Evolutionary conservation across 2,888 invertebrate species (phyloP), one percentile per base, ranked within the genome.

Genomic region (Hirtodrosophila duncani): DNA sequence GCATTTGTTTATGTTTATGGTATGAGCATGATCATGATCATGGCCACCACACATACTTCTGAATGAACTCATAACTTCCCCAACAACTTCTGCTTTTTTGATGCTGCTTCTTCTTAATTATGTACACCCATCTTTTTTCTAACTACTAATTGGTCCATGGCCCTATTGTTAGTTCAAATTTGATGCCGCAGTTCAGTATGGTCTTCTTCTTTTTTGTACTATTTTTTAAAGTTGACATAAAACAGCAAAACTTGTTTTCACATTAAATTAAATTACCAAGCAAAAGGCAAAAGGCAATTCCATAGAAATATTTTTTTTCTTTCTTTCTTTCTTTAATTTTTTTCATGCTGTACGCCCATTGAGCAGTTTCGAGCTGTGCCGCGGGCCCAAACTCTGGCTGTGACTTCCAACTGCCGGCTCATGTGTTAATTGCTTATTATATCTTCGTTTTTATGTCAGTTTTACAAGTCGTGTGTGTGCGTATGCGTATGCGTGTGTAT

Each of bases 381-480:
- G 21, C n/a, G 9, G n/a, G 10, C 10, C 1, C 9, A 33, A 17
- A 7, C 16, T 3, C 17, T 23, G 5, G 24, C 9, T 26, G 20
- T 21, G 9, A 10, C 6, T 10, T 39, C 42, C 64, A 17, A 29
- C 31, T 3, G 39, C 56, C 23, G 38, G 36, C 56, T 63, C 59
- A 71, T 80, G 72, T 74, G 72, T 74, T 74, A 74, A 74, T 74
- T 74, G 72, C 72, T 80, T 74, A 72, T 72, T 80, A 80, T 74
- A 72, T 72, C 72, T 80, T 71, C 55, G 53, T 67, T 79, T 72
- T 72, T 52, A 75, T 75, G 80, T 67, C 71, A 63, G 61, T 66
- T 63, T 48, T 61, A 67, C 67, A 51, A 43, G 42, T 50, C 31
- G 37, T 45, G 29, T 43, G 16, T 37, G 53, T 38, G 37, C 26